Base-by-base conservation (phyloP, 2,797 vertebrate genomes). In the Cygnus olor region DNA sequence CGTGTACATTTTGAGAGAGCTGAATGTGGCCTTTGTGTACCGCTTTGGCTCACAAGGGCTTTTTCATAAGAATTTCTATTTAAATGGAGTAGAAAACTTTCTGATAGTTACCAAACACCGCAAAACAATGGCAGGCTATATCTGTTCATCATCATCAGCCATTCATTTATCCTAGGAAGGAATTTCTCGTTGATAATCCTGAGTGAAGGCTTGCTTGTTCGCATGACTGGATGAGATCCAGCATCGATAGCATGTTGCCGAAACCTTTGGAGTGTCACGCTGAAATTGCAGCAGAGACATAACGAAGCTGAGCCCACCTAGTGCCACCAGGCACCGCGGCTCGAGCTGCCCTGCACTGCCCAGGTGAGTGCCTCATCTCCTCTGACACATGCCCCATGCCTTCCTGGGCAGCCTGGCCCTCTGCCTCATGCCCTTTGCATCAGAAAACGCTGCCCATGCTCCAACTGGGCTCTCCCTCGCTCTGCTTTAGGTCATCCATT, bases 11-110 rank as follows among this genome's bases (percentile, higher is more conserved):
- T 95, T 85, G 44, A 56, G 93, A 60, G 77, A 89, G 38, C 14
- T 98, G 94, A 97, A 95, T 97, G 93, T 94, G 30, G 73, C 38
- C 94, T 97, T 98, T 97, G 98, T 97, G 91, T 95, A 79, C 60
- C 3, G 17, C 11, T 92, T 95, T 97, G 95, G 95, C 96, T 95
- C 93, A 95, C 83, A 94, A 89, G 72, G 84, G 54, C 77, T 95
- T 97, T 97, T 97, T 96, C 89, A 94, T 96, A 95, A 97, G 76
- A 77, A 65, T 93, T 93, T 89, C 92, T 96, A 76, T 95, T 97
- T 95, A 92, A 92, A 95, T 57, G 14, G 80, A 95, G 89, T 54
- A 51, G 93, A 96, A 97, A 97, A 97, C 95, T 94, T 96, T 96
- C 85, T 93, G 94, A 96, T 96, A 93, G 94, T 94, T 96, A 95